These are phyloP conservation scores for Chrysolina oricalcia DNA, from an alignment of 2,888 invertebrate species.

Conservation along the genomic window DNA sequence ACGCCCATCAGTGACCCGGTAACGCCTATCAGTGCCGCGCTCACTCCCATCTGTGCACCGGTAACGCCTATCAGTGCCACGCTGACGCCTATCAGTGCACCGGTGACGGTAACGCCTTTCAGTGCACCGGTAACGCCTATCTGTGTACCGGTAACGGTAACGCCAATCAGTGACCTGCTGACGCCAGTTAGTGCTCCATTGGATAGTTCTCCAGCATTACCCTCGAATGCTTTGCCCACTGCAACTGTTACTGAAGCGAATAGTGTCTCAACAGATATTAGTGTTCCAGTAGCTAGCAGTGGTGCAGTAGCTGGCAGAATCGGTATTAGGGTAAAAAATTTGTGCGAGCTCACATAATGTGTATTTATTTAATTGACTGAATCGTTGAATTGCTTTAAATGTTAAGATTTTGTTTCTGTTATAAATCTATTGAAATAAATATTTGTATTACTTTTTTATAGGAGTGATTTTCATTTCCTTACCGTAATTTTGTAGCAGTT, in stretches of 20 bases:
- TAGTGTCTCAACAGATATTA: neutral
- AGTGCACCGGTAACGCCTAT: neutral
- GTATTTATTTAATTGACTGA: conserved; percentile 11
- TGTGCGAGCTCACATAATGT: conserved; percentile 34
- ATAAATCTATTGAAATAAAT: neutral
- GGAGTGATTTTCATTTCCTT: too few relatives aligned
- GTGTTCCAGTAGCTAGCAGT: too few relatives aligned
- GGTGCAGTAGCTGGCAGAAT: conserved; percentile 1
- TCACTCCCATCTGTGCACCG: neutral
- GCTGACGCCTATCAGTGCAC: neutral
- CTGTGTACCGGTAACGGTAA: too few relatives aligned
- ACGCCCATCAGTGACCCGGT: neutral
- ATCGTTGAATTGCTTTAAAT: neutral
- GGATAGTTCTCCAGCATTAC: neutral
- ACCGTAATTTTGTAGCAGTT: too few relatives aligned
- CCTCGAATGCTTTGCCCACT: neutral
- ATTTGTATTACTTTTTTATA: conserved; percentile 9
- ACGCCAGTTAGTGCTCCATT: neutral
- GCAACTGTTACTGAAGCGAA: neutral
- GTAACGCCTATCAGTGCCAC: neutral
- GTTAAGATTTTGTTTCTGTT: neutral
- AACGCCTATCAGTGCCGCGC: neutral
- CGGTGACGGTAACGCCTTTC: neutral
- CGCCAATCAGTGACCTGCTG: neutral
- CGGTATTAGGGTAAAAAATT: conserved; percentile 33